These are phyloP conservation scores for Aromia moschata DNA, from an alignment of 2,888 invertebrate genomes.

Conservation along the genomic window DNA sequence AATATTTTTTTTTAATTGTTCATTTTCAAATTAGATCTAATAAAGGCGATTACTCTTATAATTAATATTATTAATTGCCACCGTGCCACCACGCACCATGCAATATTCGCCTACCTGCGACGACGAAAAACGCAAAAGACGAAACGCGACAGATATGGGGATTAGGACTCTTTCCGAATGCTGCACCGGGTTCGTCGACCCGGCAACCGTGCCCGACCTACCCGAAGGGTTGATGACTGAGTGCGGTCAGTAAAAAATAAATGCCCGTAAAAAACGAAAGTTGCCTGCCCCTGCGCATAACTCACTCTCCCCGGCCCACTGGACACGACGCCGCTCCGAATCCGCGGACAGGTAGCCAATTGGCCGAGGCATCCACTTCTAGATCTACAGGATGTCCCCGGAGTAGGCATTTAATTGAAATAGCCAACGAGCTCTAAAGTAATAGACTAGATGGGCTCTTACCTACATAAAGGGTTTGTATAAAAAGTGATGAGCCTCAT, in stretches of 20 bases:
- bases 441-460: too few species aligned
- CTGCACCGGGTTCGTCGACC: constrained; percentile 38
- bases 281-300: constrained; percentile 23
- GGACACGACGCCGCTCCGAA: constrained; percentile 10
- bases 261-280: constrained; percentile 36
- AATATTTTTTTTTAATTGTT: too few species aligned
- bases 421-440: too few species aligned
- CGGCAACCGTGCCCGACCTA: constrained; percentile 38
- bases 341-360: constrained; percentile 6
- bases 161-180: constrained; percentile 1
- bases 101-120: constrained; percentile 6
- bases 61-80: too few species aligned
- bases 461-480: too few species aligned
- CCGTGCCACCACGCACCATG: neutral
- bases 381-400: too few species aligned
- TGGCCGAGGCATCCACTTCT: too few species aligned
- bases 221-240: constrained; percentile 43
- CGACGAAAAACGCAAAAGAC: constrained; percentile 4
- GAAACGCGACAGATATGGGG: neutral
- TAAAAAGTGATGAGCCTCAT: too few species aligned
- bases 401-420: too few species aligned
- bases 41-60: too few species aligned
- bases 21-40: too few species aligned
- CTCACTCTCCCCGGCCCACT: neutral
- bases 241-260: constrained; percentile 45